A percentile compares a stretch with the other conserved stretches of the same genome.
phyloP scores from a whole-genome alignment of 2,888 invertebrate species.

The Oligia strigilis region DNA sequence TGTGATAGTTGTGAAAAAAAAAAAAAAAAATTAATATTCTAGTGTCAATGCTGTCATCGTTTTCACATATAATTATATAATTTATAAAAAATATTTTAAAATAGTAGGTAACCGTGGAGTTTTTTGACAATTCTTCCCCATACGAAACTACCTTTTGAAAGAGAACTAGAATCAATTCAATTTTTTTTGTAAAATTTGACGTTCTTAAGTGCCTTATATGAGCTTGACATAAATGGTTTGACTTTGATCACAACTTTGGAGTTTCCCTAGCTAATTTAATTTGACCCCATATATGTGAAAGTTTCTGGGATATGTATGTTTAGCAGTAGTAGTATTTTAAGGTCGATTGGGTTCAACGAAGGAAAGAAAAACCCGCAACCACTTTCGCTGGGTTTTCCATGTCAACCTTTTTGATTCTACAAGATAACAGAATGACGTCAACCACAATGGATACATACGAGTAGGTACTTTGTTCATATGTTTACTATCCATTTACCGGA shows the following conservation, averaged over 20 bases:
- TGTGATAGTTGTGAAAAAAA: too few species aligned
- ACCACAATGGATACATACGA: constrained; percentile 1
- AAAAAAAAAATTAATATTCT: too few species aligned
- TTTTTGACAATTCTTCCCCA: too few species aligned
- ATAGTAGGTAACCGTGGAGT: too few species aligned
- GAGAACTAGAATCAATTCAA: too few species aligned
- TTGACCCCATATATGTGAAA: background rate
- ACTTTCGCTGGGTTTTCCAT: background rate
- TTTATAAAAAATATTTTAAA: too few species aligned
- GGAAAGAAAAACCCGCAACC: background rate
- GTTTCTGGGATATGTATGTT: background rate
- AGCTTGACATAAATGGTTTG: background rate
- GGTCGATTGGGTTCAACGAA: background rate
- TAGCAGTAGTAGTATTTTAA: background rate
- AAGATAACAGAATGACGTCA: constrained; percentile 53
- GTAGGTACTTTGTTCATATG: background rate
- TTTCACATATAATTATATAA: too few species aligned
- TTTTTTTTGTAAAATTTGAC: background rate
- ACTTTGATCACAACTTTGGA: background rate
- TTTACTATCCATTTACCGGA: constrained; percentile 48
- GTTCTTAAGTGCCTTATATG: background rate
- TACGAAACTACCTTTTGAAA: too few species aligned
- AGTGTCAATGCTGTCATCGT: too few species aligned
- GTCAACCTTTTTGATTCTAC: background rate
- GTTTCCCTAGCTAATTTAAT: background rate